phyloP scores from a whole-genome alignment of 1,140 invertebrate genomes.

The Bombus soroeensis region DNA sequence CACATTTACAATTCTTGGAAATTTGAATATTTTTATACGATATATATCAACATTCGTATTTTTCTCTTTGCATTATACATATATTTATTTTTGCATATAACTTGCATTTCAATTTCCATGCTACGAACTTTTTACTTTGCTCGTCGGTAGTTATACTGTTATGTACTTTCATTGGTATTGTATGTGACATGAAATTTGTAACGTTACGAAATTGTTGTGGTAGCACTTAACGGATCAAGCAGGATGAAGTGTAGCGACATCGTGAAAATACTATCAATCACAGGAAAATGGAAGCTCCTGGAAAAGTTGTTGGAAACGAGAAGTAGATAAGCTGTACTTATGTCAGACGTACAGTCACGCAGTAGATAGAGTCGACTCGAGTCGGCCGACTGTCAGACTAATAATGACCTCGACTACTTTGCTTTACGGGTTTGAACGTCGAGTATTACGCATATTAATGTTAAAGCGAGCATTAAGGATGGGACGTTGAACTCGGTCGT shows the following conservation, averaged over 20 bases:
- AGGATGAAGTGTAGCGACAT: not conserved
- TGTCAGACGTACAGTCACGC: constrained; percentile 16
- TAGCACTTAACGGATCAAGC: not conserved
- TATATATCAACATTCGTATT: too few relatives aligned
- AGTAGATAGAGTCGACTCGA: constrained; percentile 37
- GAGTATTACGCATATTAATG: constrained; percentile 28
- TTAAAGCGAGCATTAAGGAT: constrained; percentile 27
- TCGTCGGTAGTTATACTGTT: not conserved
- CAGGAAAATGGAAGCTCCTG: not conserved
- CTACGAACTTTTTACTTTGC: not conserved
- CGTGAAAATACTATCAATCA: constrained; percentile 31
- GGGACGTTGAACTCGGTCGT: constrained; percentile 20
- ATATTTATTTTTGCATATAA: not conserved
- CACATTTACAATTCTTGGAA: too few relatives aligned
- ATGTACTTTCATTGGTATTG: too few relatives aligned
- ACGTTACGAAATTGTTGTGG: not conserved
- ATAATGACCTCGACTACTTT: constrained; percentile 32
- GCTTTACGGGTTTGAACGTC: not conserved
- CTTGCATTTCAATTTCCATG: too few relatives aligned
- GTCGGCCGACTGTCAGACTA: constrained; percentile 37
- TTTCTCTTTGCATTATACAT: too few relatives aligned
- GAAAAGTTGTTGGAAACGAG: not conserved
- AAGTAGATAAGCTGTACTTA: constrained; percentile 35
- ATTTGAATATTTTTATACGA: too few relatives aligned
- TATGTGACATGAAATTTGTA: not conserved